Percentiles rank a stretch among this genome's conserved stretches.
These are phyloP conservation scores for Cydia splendana DNA, from an alignment of 1,140 invertebrate genomes.

Conservation along the genomic window DNA sequence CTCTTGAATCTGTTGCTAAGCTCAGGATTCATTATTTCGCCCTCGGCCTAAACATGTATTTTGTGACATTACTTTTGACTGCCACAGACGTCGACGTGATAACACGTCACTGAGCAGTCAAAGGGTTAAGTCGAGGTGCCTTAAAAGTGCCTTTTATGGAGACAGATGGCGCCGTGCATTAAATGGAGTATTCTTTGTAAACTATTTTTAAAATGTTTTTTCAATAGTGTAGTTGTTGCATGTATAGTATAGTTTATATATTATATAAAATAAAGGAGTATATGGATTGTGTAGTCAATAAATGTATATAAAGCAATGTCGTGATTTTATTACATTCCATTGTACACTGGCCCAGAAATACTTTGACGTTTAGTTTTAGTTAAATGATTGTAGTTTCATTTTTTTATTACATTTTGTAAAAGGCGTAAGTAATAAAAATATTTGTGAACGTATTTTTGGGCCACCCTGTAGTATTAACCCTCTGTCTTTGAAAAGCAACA, in stretches of 20 bases:
- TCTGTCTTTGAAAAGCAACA: no score
- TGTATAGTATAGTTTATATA: conserved; percentile 41
- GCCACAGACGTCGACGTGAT: background rate
- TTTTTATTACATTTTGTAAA: no score
- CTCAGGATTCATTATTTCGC: no score
- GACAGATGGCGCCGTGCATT: conserved; percentile 42
- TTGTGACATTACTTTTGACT: conserved; percentile 2
- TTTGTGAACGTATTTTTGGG: no score
- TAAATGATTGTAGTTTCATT: no score
- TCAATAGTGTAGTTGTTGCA: conserved; percentile 19
- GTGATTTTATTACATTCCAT: background rate
- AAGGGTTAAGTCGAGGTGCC: conserved; percentile 35
- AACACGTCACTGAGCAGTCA: background rate
- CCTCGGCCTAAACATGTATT: background rate
- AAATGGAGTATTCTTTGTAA: conserved; percentile 54
- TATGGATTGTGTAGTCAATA: conserved; percentile 54
- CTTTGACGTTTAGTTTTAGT: no score
- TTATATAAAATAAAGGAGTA: conserved; percentile 36
- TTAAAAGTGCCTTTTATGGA: conserved; percentile 51
- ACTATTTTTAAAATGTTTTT: conserved; percentile 42
- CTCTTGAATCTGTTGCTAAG: no score
- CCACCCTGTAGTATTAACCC: no score
- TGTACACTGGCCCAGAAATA: no score
- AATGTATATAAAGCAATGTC: conserved; percentile 48
- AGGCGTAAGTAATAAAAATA: no score